Evolutionary conservation across 1,140 invertebrate species (phyloP).

Genomic region (Dolichoris vasculosae): DNA sequence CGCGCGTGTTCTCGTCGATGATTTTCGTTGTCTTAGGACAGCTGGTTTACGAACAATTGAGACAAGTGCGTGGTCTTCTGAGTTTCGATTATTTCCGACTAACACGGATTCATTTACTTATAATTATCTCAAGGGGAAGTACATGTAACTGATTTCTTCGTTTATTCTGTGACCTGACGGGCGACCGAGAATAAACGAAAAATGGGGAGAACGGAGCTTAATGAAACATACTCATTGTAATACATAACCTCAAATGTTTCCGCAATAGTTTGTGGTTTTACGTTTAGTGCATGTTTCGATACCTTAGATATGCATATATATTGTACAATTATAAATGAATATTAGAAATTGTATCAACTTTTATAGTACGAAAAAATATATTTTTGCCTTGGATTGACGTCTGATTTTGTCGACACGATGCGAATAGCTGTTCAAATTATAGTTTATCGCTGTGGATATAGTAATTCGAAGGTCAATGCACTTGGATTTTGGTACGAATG

Average conservation of each 20-base stretch:
- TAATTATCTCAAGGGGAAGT: neutral
- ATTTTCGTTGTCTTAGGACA: neutral
- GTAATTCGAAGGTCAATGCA: slow-evolving; percentile 29
- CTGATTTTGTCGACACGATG: neutral
- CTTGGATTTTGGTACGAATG: neutral
- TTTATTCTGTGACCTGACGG: neutral
- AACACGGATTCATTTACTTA: neutral
- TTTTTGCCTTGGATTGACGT: neutral
- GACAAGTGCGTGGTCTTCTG: neutral
- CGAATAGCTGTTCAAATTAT: neutral
- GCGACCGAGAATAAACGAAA: neutral
- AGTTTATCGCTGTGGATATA: neutral
- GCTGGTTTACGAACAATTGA: neutral
- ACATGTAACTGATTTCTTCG: neutral
- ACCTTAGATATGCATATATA: neutral
- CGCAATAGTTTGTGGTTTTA: neutral
- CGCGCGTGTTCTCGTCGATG: neutral
- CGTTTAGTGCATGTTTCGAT: neutral
- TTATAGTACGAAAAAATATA: too few relatives aligned
- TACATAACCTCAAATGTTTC: slow-evolving; percentile 28
- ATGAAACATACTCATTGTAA: neutral
- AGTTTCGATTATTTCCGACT: neutral
- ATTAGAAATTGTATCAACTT: neutral
- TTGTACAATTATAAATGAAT: neutral
- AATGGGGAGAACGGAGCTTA: neutral